Evolutionary conservation across 2,113 vertebrate genomes (phyloP), one percentile per base, ranked within the genome.

Genomic region (Triplophysa rosa): DNA sequence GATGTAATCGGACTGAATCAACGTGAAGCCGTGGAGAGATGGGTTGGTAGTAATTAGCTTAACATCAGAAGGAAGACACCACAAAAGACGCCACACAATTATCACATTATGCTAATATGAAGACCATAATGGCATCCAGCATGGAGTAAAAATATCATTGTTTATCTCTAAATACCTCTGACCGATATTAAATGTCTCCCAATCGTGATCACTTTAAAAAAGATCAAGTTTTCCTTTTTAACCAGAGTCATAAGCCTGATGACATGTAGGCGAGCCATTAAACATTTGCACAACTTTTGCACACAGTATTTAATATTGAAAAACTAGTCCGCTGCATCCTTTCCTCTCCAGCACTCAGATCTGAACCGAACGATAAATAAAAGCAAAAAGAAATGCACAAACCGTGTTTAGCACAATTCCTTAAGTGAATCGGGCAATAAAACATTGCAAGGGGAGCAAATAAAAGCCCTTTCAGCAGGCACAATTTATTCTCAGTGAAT

Each of bases 51-150:
- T 64, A 77, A 77, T 77, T 77, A 65, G 26, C 72, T 10, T 21
- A 75, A 75, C 40, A 61, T 21, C 61, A 14, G 52, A 65, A 33
- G 26, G 26, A 65, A 65, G 26, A 77, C 26, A 54, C 42, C 24
- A n/a, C 23, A 52, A 42, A 19, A 45, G 12, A 77, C 52, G 17
- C 42, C 24, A 77, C 17, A 23, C 47, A 77, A 77, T 77, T 65
- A 77, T 65, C 2, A 26, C 62, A 66, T 77, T 65, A 77, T 77
- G 45, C 74, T 65, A 54, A 77, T 65, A 24, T 63, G 19, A 65
- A 74, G 45, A 26, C n/a, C 62, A 37, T 76, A 54, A 76, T 54
- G 61, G 24, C 73, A 52, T 52, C 24, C 21, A 65, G 24, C 45
- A 76, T 49, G 9, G 45, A 64, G 45, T n/a, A 52, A 10, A 76